Percentiles rank a stretch among this genome's conserved stretches.
Conservation (phyloP, 2,113 vertebrate species). For the Cyphomyrus plagiostoma region DNA sequence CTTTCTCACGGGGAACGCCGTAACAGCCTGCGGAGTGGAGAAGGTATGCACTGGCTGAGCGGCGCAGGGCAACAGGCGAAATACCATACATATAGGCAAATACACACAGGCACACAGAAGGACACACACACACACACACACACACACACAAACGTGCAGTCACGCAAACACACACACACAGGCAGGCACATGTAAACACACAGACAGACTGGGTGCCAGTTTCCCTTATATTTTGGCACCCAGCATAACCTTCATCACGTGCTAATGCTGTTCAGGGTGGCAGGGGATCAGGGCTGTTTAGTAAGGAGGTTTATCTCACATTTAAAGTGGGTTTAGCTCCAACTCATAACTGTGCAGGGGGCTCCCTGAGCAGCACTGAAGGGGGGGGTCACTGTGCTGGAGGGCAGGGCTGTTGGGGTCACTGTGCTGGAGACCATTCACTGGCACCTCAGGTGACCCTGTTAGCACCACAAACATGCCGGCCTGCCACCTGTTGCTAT, state of each 20-base stretch:
- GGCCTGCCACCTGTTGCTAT: background rate
- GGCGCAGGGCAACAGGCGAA: background rate
- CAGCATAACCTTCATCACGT: background rate
- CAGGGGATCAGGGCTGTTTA: background rate
- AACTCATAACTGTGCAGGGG: background rate
- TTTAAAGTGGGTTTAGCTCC: background rate
- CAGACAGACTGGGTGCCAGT: background rate
- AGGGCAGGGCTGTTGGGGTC: background rate
- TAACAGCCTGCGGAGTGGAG: slow-evolving; percentile 75
- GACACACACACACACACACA: too few species aligned
- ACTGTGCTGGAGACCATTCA: background rate
- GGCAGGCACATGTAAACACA: too few species aligned
- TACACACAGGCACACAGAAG: background rate
- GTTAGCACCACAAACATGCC: background rate
- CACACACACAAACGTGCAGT: too few species aligned
- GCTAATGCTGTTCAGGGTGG: background rate
- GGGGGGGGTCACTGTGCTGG: background rate
- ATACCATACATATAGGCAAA: background rate
- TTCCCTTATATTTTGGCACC: background rate
- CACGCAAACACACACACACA: background rate
- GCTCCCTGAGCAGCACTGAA: background rate
- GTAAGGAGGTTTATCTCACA: background rate
- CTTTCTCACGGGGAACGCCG: slow-evolving; percentile 71
- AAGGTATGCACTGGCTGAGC: background rate
- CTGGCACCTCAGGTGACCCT: background rate